Evolutionary conservation across 2,888 invertebrate genomes (phyloP).

Genomic region (Nycteola revayana): DNA sequence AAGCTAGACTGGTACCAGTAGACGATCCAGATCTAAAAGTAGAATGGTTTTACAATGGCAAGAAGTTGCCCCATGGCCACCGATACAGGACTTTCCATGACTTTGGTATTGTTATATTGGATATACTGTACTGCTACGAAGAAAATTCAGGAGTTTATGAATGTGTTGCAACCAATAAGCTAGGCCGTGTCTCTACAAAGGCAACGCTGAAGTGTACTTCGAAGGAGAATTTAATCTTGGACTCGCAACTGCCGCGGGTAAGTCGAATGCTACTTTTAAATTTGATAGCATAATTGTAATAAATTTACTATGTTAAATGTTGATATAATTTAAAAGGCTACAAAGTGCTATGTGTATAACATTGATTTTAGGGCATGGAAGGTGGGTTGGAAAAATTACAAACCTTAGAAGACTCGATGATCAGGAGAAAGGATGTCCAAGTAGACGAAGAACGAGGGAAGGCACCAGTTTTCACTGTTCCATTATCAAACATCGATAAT

Average conservation of each 20-base stretch:
- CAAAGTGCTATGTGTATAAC: too few relatives aligned
- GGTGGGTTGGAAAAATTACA: slow-evolving; percentile 96
- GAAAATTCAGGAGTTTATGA: slow-evolving; percentile 97
- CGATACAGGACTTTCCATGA: slow-evolving; percentile 98
- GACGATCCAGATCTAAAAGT: slow-evolving; percentile 97
- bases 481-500: slow-evolving; percentile 92
- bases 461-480: slow-evolving; percentile 95
- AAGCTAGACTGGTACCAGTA: slow-evolving; percentile 95
- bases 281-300: too few relatives aligned
- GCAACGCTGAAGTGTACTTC: slow-evolving; percentile 93
- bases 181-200: slow-evolving; percentile 93
- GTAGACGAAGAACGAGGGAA: slow-evolving; percentile 89
- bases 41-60: slow-evolving; percentile 97
- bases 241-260: slow-evolving; percentile 95
- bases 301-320: background rate
- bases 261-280: slow-evolving; percentile 36
- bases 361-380: slow-evolving; percentile 91
- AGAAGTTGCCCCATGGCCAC: slow-evolving; percentile 96
- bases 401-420: slow-evolving; percentile 93
- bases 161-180: slow-evolving; percentile 95
- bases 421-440: slow-evolving; percentile 88
- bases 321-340: too few relatives aligned
- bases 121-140: slow-evolving; percentile 97
- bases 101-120: slow-evolving; percentile 97
- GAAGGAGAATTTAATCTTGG: slow-evolving; percentile 93